Evolutionary conservation across 2,797 vertebrate genomes (phyloP).

Genomic region (Sebastes reedi): DNA sequence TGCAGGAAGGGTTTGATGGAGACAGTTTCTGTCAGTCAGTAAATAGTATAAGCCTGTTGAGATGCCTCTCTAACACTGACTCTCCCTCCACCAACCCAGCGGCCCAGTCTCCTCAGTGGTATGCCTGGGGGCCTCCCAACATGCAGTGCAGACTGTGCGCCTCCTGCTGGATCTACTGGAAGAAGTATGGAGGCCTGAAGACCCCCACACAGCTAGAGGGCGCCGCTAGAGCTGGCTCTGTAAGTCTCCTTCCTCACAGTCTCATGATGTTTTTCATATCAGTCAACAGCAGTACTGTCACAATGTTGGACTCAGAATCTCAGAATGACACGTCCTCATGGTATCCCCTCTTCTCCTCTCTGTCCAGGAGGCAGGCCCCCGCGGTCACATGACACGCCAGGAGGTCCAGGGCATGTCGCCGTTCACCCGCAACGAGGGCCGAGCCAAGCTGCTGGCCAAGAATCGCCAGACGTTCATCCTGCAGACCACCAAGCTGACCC

Average conservation of each 20-base stretch:
- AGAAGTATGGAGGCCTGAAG: constrained; percentile 95
- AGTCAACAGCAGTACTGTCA: not conserved
- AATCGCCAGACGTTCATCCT: constrained; percentile 95
- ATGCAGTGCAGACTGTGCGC: constrained; percentile 96
- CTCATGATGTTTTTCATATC: accelerated
- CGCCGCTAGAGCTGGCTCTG: constrained; percentile 87
- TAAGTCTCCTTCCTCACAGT: constrained; percentile 57
- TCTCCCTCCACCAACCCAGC: constrained; percentile 70
- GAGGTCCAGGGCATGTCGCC: constrained; percentile 93
- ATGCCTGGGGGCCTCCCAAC: constrained; percentile 96
- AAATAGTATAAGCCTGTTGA: not conserved
- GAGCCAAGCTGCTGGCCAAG: constrained; percentile 94
- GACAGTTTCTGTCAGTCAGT: not conserved
- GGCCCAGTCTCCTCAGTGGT: constrained; percentile 95
- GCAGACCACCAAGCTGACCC: constrained; percentile 94
- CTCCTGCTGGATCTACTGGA: constrained; percentile 98
- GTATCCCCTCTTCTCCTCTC: not conserved
- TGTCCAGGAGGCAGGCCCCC: constrained; percentile 83
- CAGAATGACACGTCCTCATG: not conserved
- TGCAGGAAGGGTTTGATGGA: no score
- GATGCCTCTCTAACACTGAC: not conserved
- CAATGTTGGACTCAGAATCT: not conserved
- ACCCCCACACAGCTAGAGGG: constrained; percentile 95
- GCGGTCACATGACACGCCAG: constrained; percentile 89
- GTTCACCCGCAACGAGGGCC: constrained; percentile 91